These are phyloP conservation scores for Carassius auratus DNA, from an alignment of 2,113 vertebrate genomes.

Conservation along the genomic window DNA sequence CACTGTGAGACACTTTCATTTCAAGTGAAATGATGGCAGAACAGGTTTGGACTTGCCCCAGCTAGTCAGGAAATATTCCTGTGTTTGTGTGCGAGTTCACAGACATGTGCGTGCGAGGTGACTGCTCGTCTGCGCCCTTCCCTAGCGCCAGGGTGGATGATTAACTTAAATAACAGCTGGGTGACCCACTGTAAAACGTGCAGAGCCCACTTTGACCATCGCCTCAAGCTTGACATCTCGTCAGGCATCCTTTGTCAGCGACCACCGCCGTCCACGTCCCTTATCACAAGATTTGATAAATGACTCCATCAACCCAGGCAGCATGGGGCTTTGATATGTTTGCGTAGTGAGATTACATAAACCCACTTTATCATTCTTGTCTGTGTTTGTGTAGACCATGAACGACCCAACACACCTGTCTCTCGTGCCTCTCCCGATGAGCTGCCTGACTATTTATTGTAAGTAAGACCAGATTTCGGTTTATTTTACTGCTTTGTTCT, in stretches of 20 bases:
- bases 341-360: slow-evolving; percentile 59
- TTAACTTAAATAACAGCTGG: slow-evolving; percentile 75
- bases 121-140: slow-evolving; percentile 1
- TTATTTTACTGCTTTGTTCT: neutral
- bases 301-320: slow-evolving; percentile 56
- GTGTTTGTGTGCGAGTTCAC: neutral
- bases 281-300: slow-evolving; percentile 55
- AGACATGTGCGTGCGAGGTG: neutral
- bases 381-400: slow-evolving; percentile 61
- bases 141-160: slow-evolving; percentile 68
- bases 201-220: neutral
- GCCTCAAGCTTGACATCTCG: neutral
- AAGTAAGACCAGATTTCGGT: slow-evolving; percentile 63
- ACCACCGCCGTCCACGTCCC: neutral
- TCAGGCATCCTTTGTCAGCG: neutral
- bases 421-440: slow-evolving; percentile 66
- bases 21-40: slow-evolving; percentile 3
- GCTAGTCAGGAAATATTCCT: slow-evolving; percentile 8
- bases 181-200: slow-evolving; percentile 68
- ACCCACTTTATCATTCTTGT: slow-evolving; percentile 52
- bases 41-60: slow-evolving; percentile 33
- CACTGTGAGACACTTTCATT: neutral
- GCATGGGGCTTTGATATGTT: slow-evolving; percentile 60
- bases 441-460: slow-evolving; percentile 82
- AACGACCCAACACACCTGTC: slow-evolving; percentile 67